phyloP scores from a whole-genome alignment of 2,113 vertebrate species.

The Gyps fulvus region DNA sequence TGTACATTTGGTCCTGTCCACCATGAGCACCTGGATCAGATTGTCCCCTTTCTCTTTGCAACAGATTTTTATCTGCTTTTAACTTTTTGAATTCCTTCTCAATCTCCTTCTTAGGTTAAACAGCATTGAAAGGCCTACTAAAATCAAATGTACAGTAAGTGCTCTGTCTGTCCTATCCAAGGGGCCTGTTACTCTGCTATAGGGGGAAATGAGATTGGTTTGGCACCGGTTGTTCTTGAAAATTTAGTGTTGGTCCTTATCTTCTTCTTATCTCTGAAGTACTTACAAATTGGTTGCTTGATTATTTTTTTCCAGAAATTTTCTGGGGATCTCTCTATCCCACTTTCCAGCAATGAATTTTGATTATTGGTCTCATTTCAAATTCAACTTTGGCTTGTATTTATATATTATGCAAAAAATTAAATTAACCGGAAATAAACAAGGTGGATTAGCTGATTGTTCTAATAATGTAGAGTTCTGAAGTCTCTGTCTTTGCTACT shows the following conservation, averaged over 20 bases:
- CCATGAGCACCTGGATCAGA: not conserved
- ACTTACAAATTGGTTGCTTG: not conserved
- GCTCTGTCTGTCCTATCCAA: not conserved
- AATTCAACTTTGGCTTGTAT: not conserved
- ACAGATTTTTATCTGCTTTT: not conserved
- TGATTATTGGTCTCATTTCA: not conserved
- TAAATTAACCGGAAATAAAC: not conserved
- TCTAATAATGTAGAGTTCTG: not conserved
- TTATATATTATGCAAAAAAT: not conserved
- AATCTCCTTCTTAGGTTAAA: not conserved
- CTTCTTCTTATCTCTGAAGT: not conserved
- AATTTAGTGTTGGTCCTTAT: not conserved
- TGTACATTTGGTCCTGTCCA: not conserved
- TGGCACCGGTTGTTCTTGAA: not conserved
- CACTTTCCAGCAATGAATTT: not conserved
- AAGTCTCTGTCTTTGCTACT: not conserved
- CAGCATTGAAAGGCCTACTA: not conserved
- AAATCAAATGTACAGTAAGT: not conserved
- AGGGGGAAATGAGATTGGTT: not conserved
- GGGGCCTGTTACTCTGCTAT: not conserved
- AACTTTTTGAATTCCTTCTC: not conserved
- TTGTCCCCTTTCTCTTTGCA: not conserved
- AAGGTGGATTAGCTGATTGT: not conserved
- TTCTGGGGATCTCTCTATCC: not conserved
- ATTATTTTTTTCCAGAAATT: not conserved